These are phyloP conservation scores for Hippoglossus hippoglossus DNA, from an alignment of 2,797 vertebrate genomes.

Conservation along the genomic window DNA sequence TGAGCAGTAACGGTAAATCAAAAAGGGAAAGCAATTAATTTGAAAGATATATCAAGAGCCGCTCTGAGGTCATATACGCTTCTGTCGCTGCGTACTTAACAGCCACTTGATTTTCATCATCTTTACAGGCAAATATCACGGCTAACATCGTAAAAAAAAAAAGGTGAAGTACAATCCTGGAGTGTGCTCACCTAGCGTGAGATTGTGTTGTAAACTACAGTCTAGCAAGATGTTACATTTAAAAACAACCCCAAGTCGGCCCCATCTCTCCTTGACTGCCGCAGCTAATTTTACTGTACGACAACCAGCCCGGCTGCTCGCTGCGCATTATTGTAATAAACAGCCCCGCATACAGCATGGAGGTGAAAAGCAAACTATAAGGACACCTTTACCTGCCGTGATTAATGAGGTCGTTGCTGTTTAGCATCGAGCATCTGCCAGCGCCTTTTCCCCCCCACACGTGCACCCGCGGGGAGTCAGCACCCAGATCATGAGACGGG, in stretches of 20 bases:
- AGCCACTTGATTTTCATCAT: slow-evolving; percentile 30
- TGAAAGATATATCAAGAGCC: slow-evolving; percentile 19
- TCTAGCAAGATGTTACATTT: slow-evolving; percentile 24
- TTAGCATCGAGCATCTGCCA: slow-evolving; percentile 54
- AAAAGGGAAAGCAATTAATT: slow-evolving; percentile 52
- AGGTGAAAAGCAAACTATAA: slow-evolving; percentile 43
- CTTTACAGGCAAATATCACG: background rate
- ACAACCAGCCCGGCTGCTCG: slow-evolving; percentile 12
- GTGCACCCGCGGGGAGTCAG: slow-evolving; percentile 21
- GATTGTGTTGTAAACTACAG: slow-evolving; percentile 21
- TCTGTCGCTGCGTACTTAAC: slow-evolving; percentile 21
- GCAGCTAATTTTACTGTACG: slow-evolving; percentile 32
- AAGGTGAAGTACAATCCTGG: slow-evolving; percentile 9
- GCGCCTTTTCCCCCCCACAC: slow-evolving; percentile 5
- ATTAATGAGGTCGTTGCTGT: slow-evolving; percentile 65
- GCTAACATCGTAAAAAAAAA: slow-evolving; percentile 21
- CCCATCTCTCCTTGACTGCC: slow-evolving; percentile 3
- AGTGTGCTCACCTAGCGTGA: slow-evolving; percentile 4
- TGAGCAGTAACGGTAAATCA: slow-evolving; percentile 29
- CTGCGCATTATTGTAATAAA: slow-evolving; percentile 36
- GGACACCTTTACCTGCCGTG: slow-evolving; percentile 46
- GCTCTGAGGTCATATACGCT: slow-evolving; percentile 13
- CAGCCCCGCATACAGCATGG: slow-evolving; percentile 7
- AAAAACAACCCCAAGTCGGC: slow-evolving; percentile 29
- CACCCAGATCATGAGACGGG: background rate